Base-by-base conservation (phyloP, 2,113 vertebrate species). In the Pantherophis guttatus region DNA sequence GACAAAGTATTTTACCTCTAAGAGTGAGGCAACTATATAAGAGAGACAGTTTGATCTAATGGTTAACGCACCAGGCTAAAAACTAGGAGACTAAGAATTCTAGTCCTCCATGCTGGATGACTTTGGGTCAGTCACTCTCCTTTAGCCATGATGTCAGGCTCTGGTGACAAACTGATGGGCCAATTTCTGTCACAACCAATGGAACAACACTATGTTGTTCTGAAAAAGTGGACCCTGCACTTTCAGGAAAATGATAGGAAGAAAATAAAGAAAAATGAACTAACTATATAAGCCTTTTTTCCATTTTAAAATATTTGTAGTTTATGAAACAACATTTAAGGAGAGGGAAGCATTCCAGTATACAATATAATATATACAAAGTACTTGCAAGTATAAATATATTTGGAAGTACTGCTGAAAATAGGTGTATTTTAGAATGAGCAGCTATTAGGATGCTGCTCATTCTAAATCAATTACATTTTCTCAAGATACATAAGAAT, bases 401-500 rank as follows among this genome's bases (percentile, higher is more conserved):
- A 88, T 54, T 75, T 70, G 13, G 93, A 95, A 96, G 93, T 55
- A 96, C 94, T 93, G 93, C 94, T 96, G 96, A 96, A 94, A 97
- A 95, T 96, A 97, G 95, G 96, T 96, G 96, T 95, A 94, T 93
- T 88, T 96, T 0, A 0, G 88, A 96, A 89, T 93, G 91, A 95
- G 87, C 94, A 95, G 95, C 90, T 95, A 95, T 93, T 91, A 90
- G 52, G 91, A 95, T 96, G 95, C 33, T 33, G 33, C 33, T 33
- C 33, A 33, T 97, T 96, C 94, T 95, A 97, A 96, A 96, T 93
- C 44, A 85, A 93, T 94, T 96, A 92, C 54, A 93, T 96, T 96
- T 96, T 96, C 94, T 96, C 95, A 96, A 96, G 95, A 96, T 97
- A 75, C 93, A 97, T 95, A 91, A 92, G 92, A 95, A 90, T 92